Conservation (phyloP, 1,140 invertebrate genomes). For the Rhagoletis zephyria region DNA sequence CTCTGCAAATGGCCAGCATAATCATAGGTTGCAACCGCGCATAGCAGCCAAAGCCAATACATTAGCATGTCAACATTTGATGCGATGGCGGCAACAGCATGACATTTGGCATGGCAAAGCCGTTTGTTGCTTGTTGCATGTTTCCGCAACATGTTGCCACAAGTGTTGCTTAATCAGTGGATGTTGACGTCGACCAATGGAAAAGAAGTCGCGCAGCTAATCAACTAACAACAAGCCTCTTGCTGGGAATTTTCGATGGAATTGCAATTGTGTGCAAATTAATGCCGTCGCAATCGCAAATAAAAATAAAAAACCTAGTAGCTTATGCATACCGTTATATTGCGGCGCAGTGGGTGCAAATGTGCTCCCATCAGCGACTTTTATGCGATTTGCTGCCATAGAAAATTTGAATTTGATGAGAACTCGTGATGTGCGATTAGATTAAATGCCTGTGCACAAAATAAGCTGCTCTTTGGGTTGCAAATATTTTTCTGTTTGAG, state of each 20-base stretch:
- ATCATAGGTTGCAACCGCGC: background rate
- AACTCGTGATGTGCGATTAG: slow-evolving; percentile 26
- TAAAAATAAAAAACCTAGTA: background rate
- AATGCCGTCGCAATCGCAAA: slow-evolving; percentile 4
- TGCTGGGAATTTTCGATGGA: background rate
- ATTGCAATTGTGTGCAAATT: slow-evolving; percentile 38
- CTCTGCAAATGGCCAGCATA: background rate
- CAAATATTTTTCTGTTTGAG: background rate
- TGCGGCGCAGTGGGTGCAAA: slow-evolving; percentile 32
- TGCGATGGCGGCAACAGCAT: background rate
- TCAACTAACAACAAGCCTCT: background rate
- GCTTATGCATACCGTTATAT: background rate
- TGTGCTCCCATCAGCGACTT: background rate
- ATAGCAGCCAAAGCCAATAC: background rate
- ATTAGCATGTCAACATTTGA: slow-evolving; percentile 53
- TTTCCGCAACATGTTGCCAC: slow-evolving; percentile 26
- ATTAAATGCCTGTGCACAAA: slow-evolving; percentile 1
- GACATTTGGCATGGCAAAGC: slow-evolving; percentile 1
- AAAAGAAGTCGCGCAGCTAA: slow-evolving; percentile 15
- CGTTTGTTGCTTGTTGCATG: background rate
- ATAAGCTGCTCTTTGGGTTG: background rate
- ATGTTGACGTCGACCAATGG: background rate
- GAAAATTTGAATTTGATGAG: slow-evolving; percentile 34
- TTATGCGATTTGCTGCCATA: background rate
- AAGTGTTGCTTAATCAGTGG: slow-evolving; percentile 43